A percentile compares a stretch with the other conserved stretches of the same genome.
Evolutionary conservation across 30 jellyfish, hydroid and myxozoan species (phyloP).

Genomic region (Aurelia aurita): DNA sequence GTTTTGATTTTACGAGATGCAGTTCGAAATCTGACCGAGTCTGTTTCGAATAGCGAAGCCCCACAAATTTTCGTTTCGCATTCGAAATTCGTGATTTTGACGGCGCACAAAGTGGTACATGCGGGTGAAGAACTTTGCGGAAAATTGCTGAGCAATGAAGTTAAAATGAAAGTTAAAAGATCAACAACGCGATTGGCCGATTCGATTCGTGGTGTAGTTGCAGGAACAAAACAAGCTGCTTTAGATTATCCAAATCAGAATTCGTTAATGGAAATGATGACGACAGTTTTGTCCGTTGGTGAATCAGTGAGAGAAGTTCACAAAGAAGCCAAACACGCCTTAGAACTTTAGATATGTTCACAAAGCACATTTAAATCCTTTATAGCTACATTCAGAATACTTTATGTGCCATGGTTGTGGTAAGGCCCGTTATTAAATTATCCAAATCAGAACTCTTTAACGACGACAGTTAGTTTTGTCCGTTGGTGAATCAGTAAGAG

Average conservation of each 20-base stretch:
- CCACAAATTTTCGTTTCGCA: slow-evolving; percentile 95
- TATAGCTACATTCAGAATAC: not conserved
- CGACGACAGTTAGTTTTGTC: too few relatives aligned
- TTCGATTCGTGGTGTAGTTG: slow-evolving; percentile 97
- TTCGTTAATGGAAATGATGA: slow-evolving; percentile 93
- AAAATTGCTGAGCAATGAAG: slow-evolving; percentile 63
- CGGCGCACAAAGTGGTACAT: slow-evolving; percentile 98
- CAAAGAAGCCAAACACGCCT: slow-evolving; percentile 89
- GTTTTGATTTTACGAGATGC: slow-evolving; percentile 90
- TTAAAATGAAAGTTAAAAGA: slow-evolving; percentile 54
- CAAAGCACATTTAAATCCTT: not conserved
- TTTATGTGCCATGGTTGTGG: not conserved
- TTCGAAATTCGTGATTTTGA: slow-evolving; percentile 91
- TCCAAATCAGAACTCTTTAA: too few relatives aligned
- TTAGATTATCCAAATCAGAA: slow-evolving; percentile 88
- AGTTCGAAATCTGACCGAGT: slow-evolving; percentile 90
- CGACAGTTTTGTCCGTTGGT: slow-evolving; percentile 91
- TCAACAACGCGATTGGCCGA: slow-evolving; percentile 88
- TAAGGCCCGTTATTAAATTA: too few relatives aligned
- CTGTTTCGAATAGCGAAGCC: slow-evolving; percentile 91
- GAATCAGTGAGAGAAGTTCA: slow-evolving; percentile 95
- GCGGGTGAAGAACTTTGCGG: slow-evolving; percentile 92
- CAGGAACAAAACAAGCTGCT: slow-evolving; percentile 98
- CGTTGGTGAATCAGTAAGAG: too few relatives aligned
- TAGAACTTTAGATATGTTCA: slow-evolving; percentile 27